These are phyloP conservation scores for Argyra leucocephala DNA, from an alignment of 2,888 invertebrate genomes.

Conservation along the genomic window DNA sequence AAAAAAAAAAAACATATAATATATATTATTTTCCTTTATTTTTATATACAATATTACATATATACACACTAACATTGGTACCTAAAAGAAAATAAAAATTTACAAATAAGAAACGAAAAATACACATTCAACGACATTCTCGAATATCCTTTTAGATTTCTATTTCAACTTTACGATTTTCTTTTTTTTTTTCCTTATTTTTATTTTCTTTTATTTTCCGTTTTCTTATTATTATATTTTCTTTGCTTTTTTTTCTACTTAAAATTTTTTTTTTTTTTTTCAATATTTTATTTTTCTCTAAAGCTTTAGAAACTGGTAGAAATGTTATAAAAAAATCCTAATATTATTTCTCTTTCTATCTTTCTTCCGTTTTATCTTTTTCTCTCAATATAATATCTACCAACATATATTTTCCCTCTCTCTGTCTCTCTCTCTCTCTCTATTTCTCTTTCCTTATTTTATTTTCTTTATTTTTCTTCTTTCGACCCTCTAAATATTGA, in stretches of 20 bases:
- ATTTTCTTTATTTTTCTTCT: no score
- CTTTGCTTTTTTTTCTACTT: background rate
- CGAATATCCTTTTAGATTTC: background rate
- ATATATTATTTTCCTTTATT: background rate
- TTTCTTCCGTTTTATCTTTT: no score
- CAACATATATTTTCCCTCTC: background rate
- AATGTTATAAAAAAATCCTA: no score
- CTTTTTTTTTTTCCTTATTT: background rate
- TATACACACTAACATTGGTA: background rate
- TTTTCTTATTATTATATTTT: no score
- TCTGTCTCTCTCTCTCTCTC: background rate
- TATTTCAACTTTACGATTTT: background rate
- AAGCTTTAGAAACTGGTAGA: no score
- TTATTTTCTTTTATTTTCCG: background rate
- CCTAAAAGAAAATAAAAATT: background rate
- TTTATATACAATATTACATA: background rate
- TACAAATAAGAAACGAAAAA: background rate
- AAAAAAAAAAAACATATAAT: background rate
- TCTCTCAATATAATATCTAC: no score
- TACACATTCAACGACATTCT: constrained; percentile 1
- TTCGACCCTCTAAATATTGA: no score
- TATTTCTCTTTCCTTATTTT: no score
- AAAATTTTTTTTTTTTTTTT: no score
- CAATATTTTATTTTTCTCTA: no score
- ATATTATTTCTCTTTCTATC: no score